Evolutionary conservation across 2,888 invertebrate species (phyloP), one percentile per base, ranked within the genome.

Genomic region (Andrena hattorfiana): DNA sequence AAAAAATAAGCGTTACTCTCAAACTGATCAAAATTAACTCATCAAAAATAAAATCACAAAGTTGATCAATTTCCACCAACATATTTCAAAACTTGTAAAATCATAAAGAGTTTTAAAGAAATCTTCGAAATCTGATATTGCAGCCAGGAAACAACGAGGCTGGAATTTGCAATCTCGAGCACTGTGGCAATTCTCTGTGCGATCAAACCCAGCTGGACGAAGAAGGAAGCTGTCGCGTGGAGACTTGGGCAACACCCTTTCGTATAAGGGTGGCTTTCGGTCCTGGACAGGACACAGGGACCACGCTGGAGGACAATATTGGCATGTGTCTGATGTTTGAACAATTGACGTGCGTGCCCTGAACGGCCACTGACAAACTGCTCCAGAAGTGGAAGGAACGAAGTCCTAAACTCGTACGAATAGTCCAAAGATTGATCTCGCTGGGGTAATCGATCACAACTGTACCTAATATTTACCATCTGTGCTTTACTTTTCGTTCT

Each of bases 211-310:
- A 93, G 86, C 59, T 94, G 87, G 91, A 92, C 80, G 77, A 94
- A 91, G 49, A 92, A 54, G 92, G 92, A 62, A 91, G 90, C 79
- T 97, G 97, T 89, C 95, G 96, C 30, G 96, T 98, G 60, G 97
- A 98, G 94, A 97, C 96, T 63, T 96, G 96, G 35, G 95, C 96
- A 5, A 96, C 96, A 0, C 98, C 98, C 0, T 98, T 97, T 93
- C 96, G 96, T 20, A 96, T 98, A 54, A 96, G 97, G 6, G 95
- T 98, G 0, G 96, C 97, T 90, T 97, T 98, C 92, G 97, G 97
- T 0, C 95, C 96, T 1, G 92, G 94, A n/a, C 96, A 96, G 88
- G 95, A 96, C 28, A 91, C 88, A 35, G 90, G 89, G 20, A 91
- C 89, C 56, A 96, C 95, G 51, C 96, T 97, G 0, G 98, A 98